phyloP scores from a whole-genome alignment of 92 coral and sea anemone species.

The Phenganax stokvisi region DNA sequence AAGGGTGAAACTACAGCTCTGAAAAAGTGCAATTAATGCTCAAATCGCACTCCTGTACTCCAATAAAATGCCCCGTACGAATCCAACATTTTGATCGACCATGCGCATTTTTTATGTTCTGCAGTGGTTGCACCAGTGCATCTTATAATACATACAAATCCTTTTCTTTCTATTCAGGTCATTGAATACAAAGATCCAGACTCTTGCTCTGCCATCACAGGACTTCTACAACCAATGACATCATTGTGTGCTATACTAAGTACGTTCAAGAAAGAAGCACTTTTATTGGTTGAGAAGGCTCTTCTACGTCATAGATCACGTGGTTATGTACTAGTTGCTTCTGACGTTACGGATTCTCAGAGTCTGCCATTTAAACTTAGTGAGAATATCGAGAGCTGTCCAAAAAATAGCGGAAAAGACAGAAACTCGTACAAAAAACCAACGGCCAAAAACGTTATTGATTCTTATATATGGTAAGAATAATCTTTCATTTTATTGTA shows the following conservation, averaged over 20 bases:
- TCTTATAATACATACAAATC: background rate
- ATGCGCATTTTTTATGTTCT: too few relatives aligned
- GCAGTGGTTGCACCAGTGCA: too few relatives aligned
- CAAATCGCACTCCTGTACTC: too few relatives aligned
- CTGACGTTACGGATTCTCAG: constrained; percentile 9
- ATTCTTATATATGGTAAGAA: constrained; percentile 24
- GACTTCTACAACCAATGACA: constrained; percentile 77
- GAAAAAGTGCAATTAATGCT: too few relatives aligned
- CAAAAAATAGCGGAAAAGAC: background rate
- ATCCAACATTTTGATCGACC: too few relatives aligned
- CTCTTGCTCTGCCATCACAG: constrained; percentile 57
- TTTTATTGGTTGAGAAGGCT: constrained; percentile 66
- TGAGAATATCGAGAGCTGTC: constrained; percentile 13
- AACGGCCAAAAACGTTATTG: background rate
- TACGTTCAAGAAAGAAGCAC: constrained; percentile 54
- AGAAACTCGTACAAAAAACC: background rate
- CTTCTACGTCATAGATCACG: constrained; percentile 58
- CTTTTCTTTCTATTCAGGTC: constrained; percentile 48
- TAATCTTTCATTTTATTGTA: too few relatives aligned
- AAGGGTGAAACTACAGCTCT: too few relatives aligned
- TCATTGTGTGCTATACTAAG: constrained; percentile 75
- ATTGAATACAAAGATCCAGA: constrained; percentile 69
- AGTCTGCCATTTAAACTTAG: constrained; percentile 25
- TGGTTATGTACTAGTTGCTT: constrained; percentile 21
- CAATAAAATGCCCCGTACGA: too few relatives aligned